Percentiles rank a stretch among this genome's conserved stretches.
Evolutionary conservation across 2,797 vertebrate genomes (phyloP).

Genomic region (Tragelaphus eurycerus): DNA sequence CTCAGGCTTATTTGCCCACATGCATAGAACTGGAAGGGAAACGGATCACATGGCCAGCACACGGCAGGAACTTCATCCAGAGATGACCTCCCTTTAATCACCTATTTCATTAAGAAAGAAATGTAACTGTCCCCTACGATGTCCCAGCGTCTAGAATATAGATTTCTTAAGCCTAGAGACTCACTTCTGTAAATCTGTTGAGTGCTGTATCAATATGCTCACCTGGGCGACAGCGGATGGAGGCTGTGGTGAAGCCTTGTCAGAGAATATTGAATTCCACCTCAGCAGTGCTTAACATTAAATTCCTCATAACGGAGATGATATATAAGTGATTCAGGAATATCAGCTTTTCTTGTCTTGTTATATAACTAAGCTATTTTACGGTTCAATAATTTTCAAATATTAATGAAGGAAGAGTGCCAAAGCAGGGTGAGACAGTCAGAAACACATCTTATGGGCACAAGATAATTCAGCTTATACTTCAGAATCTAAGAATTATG

Average conservation of each 20-base stretch:
- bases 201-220: constrained; percentile 50
- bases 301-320: constrained; percentile 25
- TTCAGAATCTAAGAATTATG: neutral
- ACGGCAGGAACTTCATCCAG: neutral
- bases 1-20: neutral
- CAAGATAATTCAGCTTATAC: neutral
- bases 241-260: constrained; percentile 34
- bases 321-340: constrained; percentile 2
- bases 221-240: neutral
- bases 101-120: neutral
- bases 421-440: neutral
- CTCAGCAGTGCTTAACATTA: constrained; percentile 40
- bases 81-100: neutral
- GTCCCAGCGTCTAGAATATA: neutral
- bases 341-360: neutral
- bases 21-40: neutral
- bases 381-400: constrained; percentile 59
- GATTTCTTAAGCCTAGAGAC: neutral
- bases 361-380: constrained; percentile 45
- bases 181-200: neutral
- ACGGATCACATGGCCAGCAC: neutral
- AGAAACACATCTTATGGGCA: neutral
- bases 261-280: constrained; percentile 62
- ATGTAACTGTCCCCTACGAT: neutral
- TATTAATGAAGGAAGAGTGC: neutral